A percentile compares a stretch with the other conserved stretches of the same genome.
These are phyloP conservation scores for Oxycera nigricornis DNA, from an alignment of 2,888 invertebrate species.

Conservation along the genomic window DNA sequence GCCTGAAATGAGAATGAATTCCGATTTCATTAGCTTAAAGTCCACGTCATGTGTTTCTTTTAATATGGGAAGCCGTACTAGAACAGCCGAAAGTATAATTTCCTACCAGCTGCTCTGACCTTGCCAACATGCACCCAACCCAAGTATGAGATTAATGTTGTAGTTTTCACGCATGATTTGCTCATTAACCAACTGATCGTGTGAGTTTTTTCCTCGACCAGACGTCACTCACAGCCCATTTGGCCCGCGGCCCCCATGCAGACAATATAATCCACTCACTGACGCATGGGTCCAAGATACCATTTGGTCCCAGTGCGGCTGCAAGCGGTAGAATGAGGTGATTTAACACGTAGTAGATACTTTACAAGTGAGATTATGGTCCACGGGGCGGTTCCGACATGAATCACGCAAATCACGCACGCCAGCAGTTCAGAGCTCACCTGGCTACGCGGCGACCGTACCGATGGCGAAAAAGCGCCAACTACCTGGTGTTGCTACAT, in stretches of 20 bases:
- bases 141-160: neutral
- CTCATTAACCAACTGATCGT: constrained; percentile 1
- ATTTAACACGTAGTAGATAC: neutral
- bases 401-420: neutral
- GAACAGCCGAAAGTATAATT: neutral
- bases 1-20: too few species aligned
- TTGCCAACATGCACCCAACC: neutral
- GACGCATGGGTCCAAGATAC: neutral
- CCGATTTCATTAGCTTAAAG: neutral
- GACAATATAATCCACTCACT: neutral
- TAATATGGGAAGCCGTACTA: too few species aligned
- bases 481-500: too few species aligned
- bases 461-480: neutral
- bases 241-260: neutral
- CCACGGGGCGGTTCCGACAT: neutral
- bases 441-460: neutral
- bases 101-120: constrained; percentile 3
- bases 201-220: constrained; percentile 6
- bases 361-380: neutral
- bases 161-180: neutral
- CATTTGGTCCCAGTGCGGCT: neutral
- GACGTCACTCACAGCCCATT: neutral
- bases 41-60: neutral
- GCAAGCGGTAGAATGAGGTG: neutral
- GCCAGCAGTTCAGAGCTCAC: too few species aligned